Evolutionary conservation across 37 sponge, comb jelly and placozoan species (phyloP), one percentile per base, ranked within the genome.

Genomic region (Mnemiopsis leidyi): DNA sequence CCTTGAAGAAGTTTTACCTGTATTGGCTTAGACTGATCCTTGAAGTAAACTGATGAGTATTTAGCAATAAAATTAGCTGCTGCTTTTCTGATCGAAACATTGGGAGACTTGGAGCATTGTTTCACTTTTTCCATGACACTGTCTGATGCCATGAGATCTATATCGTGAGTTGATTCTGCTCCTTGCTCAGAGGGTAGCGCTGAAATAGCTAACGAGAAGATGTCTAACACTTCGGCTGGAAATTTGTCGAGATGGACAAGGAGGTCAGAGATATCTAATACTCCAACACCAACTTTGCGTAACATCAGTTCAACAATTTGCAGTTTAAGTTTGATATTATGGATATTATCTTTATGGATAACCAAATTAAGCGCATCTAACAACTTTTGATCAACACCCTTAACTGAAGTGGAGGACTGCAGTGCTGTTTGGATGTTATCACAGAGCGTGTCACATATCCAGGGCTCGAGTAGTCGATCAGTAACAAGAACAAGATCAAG

Each of bases 401-500:
- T 13, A 18, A 18, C 13, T 5, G 5, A 18, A 18, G 61, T 5
- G 61, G 5, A 48, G 61, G 61, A 48, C 9, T 48, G 9, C 61
- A 48, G 61, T 48, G 13, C 61, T 18, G 36, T 34, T 36, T 32
- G 26, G 79, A 77, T 32, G 1, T 26, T 23, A 39, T 85, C 90
- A 20, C 20, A 39, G n/a, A 85, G 2, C 39, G 90, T 85, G 48
- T 85, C 90, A 25, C 40, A 40, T 20, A 85, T 33, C 40, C 90
- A 85, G 26, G 90, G 90, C 29, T 85, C 90, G 18, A 85, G 48
- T 0, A 39, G n/a, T 1, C 90, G 90, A 0, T 85, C 90, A 28
- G 61, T 39, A 24, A 13, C 3, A 0, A 85, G n/a, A 40, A 40
- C 36, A 36, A 85, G 35, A 25, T 39, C 21, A 35, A 85, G 48